Percentiles rank a stretch among this genome's conserved stretches.
These are phyloP conservation scores for Acrocephalus kingi DNA, from an alignment of 2,113 vertebrate species.

Conservation along the genomic window DNA sequence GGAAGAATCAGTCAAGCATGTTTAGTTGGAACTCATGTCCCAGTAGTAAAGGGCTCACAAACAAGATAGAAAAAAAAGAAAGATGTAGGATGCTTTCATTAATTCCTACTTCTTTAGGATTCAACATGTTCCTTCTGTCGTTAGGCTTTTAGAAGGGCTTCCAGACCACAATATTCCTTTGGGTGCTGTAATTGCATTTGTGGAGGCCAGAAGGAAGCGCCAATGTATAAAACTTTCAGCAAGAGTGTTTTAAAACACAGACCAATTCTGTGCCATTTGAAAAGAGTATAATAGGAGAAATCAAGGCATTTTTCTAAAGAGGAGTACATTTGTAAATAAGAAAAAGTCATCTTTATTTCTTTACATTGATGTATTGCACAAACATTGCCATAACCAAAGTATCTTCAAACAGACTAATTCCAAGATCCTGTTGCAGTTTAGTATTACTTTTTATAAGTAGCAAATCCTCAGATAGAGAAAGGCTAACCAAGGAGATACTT, in stretches of 20 bases:
- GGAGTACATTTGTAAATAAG: not conserved
- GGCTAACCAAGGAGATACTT: not conserved
- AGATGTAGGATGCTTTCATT: not conserved
- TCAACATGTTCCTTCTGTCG: not conserved
- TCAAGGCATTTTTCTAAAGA: not conserved
- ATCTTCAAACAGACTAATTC: not conserved
- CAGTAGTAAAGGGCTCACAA: not conserved
- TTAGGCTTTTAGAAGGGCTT: conserved; percentile 17
- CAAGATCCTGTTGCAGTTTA: not conserved
- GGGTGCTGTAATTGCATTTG: conserved; percentile 10
- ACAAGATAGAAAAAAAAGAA: not conserved
- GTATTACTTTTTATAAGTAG: not conserved
- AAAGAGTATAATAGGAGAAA: not conserved
- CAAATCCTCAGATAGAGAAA: not conserved
- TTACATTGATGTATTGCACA: not conserved
- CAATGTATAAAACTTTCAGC: conserved; percentile 40
- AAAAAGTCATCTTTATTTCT: not conserved
- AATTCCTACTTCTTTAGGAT: conserved; percentile 11
- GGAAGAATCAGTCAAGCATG: not conserved
- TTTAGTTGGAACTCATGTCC: not conserved
- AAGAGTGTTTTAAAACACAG: not conserved
- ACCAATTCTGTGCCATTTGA: not conserved
- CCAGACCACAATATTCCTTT: not conserved
- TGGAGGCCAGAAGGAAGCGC: not conserved
- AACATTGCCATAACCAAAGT: not conserved